phyloP scores from a whole-genome alignment of 2,113 vertebrate species.

The Cervus canadensis region DNA sequence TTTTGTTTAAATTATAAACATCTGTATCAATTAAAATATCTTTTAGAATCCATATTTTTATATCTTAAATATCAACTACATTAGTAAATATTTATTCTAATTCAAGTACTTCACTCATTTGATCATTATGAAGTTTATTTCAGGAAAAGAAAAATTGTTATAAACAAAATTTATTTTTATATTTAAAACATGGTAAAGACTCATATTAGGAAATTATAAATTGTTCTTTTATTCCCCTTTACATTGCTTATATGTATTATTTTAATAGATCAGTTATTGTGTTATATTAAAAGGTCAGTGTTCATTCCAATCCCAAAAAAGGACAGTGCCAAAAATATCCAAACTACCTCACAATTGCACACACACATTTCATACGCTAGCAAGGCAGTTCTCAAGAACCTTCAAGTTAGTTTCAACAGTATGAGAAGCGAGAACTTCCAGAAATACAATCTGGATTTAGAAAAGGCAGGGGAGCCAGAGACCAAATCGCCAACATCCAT shows the following conservation, averaged over 20 bases:
- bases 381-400: background rate
- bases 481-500: background rate
- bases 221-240: background rate
- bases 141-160: background rate
- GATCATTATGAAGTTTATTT: background rate
- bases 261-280: background rate
- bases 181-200: background rate
- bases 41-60: background rate
- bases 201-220: background rate
- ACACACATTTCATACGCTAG: background rate
- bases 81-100: constrained; percentile 13
- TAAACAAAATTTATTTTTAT: background rate
- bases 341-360: rapidly evolving
- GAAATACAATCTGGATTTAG: background rate
- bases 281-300: background rate
- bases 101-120: background rate
- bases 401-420: background rate
- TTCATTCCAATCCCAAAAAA: background rate
- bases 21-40: constrained; percentile 18
- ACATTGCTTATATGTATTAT: background rate
- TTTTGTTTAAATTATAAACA: constrained; percentile 45
- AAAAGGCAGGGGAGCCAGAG: background rate
- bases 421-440: background rate
- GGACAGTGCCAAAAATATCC: background rate
- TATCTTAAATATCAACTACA: background rate